Evolutionary conservation across 1,140 invertebrate species (phyloP), one percentile per base, ranked within the genome.

Genomic region (Heliconius eleuchia): DNA sequence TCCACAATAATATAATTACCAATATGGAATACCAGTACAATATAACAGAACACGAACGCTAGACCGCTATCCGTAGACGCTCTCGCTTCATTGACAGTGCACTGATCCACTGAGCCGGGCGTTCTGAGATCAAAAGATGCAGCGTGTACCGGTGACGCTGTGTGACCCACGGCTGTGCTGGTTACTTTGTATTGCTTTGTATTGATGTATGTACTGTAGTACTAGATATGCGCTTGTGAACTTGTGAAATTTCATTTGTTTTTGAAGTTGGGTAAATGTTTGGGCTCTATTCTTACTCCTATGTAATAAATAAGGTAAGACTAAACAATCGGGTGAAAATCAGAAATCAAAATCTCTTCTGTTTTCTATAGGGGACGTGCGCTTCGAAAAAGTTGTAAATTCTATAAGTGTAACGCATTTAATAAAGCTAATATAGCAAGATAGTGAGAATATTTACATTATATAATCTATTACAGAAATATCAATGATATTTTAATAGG

Each of bases 51-150:
- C 9, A 57, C 19, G 55, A 23, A 57, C 7, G 55, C 6, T 57
- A 23, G 7, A 57, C n/a, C 37, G 39, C 71, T 39, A 37, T 39
- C 19, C 71, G 70, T 74, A 77, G 70, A 71, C 73, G 19, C 39
- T 66, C 71, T 80, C 79, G 72, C 71, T 80, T 80, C 79, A 80
- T 80, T 80, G 79, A 46, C 39, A 42, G 70, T 34, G 72, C 76
- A 70, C 18, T 74, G 79, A 80, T 30, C 72, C 76, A 77, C 30
- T 80, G 79, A 74, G 77, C 76, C 76, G 79, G 23, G 5, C 74
- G 74, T 73, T 80, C 55, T 66, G 60, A 77, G 79, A 80, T 80
- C 79, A 80, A 80, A 80, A 80, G 79, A 80, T 77, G 79, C 75
- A 18, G 11, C 76, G 37, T 57, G 66, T 27, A 66, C 60, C 23